Evolutionary conservation across 1,140 invertebrate genomes (phyloP).

Genomic region (Sycophila sp.): DNA sequence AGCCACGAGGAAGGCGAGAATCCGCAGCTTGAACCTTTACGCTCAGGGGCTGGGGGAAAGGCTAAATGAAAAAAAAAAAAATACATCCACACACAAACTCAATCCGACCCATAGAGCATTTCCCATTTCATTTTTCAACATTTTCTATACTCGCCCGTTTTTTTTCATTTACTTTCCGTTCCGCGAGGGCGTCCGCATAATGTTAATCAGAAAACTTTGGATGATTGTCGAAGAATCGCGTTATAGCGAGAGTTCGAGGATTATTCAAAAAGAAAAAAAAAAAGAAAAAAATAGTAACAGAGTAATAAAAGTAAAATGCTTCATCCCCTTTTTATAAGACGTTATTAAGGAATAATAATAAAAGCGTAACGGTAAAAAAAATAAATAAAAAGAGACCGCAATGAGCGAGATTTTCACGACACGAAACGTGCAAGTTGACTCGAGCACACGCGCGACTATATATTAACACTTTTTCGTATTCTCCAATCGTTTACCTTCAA

Average conservation of each 20-base stretch:
- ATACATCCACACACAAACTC: no score
- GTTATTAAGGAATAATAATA: no score
- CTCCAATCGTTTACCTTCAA: no score
- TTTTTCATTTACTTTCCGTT: no score
- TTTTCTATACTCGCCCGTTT: no score
- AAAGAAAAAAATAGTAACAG: no score
- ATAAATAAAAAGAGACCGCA: conserved; percentile 12
- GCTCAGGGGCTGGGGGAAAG: no score
- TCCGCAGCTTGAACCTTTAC: no score
- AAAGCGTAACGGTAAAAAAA: no score
- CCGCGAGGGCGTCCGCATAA: neutral
- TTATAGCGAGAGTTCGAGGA: conserved; percentile 30
- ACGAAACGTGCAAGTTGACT: conserved; percentile 34
- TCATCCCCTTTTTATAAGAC: conserved; percentile 18
- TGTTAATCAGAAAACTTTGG: conserved; percentile 16
- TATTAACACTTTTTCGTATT: neutral
- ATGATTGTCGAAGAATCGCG: conserved; percentile 28
- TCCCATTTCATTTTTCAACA: no score
- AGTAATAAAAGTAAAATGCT: conserved; percentile 22
- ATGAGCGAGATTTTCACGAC: conserved; percentile 16
- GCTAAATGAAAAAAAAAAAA: no score
- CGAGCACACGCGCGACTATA: neutral
- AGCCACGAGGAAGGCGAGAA: neutral
- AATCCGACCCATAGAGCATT: neutral
- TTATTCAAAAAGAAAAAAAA: no score